Conservation (phyloP, 2,888 invertebrate genomes). For the Orthonychiurus folsomi region DNA sequence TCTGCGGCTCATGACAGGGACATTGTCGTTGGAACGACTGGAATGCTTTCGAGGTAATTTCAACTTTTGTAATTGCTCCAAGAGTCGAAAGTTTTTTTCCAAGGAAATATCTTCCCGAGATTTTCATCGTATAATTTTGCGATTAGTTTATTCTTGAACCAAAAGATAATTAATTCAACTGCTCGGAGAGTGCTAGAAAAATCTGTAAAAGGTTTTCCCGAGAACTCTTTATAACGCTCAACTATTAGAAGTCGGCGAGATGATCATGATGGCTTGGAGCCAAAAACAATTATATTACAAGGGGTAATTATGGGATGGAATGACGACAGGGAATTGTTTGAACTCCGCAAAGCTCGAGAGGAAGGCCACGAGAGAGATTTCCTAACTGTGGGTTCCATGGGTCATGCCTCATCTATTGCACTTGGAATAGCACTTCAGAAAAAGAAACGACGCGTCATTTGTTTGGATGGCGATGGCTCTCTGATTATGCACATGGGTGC, state of each 20-base stretch:
- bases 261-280: too few species aligned
- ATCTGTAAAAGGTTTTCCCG: too few species aligned
- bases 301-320: too few species aligned
- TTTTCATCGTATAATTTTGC: not conserved
- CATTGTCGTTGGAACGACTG: slow-evolving; percentile 46
- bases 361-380: slow-evolving; percentile 46
- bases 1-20: slow-evolving; percentile 43
- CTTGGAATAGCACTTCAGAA: slow-evolving; percentile 45
- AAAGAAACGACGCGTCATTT: slow-evolving; percentile 44
- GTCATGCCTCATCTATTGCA: slow-evolving; percentile 46
- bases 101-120: too few species aligned
- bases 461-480: slow-evolving; percentile 47
- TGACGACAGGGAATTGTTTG: slow-evolving; percentile 46
- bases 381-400: slow-evolving; percentile 47
- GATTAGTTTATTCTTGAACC: too few species aligned
- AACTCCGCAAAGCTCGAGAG: slow-evolving; percentile 43
- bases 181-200: too few species aligned
- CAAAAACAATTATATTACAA: too few species aligned
- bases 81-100: too few species aligned
- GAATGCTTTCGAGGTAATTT: slow-evolving; percentile 45
- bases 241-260: too few species aligned
- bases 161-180: too few species aligned
- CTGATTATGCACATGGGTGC: slow-evolving; percentile 47
- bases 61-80: too few species aligned
- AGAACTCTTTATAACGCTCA: too few species aligned